Base-by-base conservation (phyloP, 2,888 invertebrate species). In the Leptopilina myrica region DNA sequence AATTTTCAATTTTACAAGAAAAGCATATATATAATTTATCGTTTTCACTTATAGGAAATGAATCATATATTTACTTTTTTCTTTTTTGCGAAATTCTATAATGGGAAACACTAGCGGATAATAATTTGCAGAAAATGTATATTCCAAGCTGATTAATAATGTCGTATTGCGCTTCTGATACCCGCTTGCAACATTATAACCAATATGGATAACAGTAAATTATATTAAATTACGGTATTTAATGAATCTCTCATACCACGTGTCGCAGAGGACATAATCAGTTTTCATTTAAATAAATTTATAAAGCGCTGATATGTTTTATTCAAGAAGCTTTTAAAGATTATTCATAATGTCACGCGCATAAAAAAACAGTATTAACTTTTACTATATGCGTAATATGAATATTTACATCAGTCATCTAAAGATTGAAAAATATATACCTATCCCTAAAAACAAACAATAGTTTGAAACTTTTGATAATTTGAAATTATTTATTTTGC, bases 221-320 rank as follows among this genome's bases (percentile, higher is more conserved):
- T 73, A 73, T 59, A 73, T 73, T 73, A 73, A 73, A 73, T 73
- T 73, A 56, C 73, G 33, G 40, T 56, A 73, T 73, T 73, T 56
- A 73, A 56, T 73, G 73, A 59, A 73, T 73, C 73, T 56, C 40
- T 8, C 56, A 73, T 73, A 33, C 33, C 56, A 56, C 14, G 14
- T 33, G 33, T 73, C 56, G 73, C 5, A 33, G n/a, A n/a, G 56
- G n/a, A 56, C n/a, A 56, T n/a, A 73, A 73, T 73, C 56, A 56
- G 40, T 73, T n/a, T 73, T 73, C 73, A 73, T 73, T 73, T 56
- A 15, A 8, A 9, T 20, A n/a, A 20, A 62, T 56, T 8, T 20
- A n/a, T 62, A 62, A 56, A 9, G 56, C n/a, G 56, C n/a, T 26
- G 14, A n/a, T 56, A 73, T 73, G n/a, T 73, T 73, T 73, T 73